Conservation (phyloP, 2,888 invertebrate species). For the Mimachlamys varia region DNA sequence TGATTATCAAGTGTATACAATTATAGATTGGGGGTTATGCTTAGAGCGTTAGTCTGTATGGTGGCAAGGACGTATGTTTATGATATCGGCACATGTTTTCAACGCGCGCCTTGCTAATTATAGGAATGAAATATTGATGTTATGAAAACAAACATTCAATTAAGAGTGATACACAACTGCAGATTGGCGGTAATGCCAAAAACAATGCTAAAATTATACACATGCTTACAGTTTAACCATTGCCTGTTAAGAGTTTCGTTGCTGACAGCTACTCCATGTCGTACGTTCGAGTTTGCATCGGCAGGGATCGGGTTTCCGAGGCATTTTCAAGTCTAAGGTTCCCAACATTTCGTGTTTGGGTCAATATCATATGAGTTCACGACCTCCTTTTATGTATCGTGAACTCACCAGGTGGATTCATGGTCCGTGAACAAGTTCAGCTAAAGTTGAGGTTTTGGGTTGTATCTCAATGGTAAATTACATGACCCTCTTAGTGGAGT, state of each 20-base stretch:
- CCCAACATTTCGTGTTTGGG: no score
- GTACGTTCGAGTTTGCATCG: background rate
- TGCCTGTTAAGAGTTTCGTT: background rate
- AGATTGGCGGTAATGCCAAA: background rate
- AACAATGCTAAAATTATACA: background rate
- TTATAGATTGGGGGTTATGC: background rate
- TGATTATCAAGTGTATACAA: no score
- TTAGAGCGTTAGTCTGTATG: background rate
- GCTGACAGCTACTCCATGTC: background rate
- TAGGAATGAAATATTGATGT: background rate
- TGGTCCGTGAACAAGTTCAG: background rate
- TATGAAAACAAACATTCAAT: conserved; percentile 21
- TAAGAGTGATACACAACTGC: conserved; percentile 11
- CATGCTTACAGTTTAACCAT: background rate
- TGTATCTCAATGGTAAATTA: background rate
- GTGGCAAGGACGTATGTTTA: background rate
- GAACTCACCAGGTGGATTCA: background rate
- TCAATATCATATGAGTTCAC: no score
- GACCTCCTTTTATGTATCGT: no score
- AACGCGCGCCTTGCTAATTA: background rate
- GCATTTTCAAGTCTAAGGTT: no score
- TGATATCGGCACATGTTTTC: background rate
- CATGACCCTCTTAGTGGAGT: background rate
- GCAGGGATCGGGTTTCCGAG: no score
- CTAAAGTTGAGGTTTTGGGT: background rate